A percentile compares a stretch with the other conserved stretches of the same genome.
Conservation (phyloP, 2,113 vertebrate species). For the Myiopsitta monachus region DNA sequence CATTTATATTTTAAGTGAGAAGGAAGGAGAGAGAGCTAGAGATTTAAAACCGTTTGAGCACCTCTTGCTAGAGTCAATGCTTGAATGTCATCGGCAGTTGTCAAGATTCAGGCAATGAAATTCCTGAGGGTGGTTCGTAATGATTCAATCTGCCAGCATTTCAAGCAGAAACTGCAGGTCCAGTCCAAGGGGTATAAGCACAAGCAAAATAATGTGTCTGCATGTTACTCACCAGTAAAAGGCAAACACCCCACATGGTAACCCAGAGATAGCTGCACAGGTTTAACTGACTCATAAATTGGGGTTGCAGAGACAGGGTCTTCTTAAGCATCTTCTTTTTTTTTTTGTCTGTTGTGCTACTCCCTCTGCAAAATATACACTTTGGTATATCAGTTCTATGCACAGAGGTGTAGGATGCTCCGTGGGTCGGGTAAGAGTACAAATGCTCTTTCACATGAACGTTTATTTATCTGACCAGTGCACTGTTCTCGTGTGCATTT, state of each 20-base stretch:
- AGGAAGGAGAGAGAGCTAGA: not conserved
- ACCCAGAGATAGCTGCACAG: not conserved
- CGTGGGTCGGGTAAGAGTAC: not conserved
- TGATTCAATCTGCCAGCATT: constrained; percentile 36
- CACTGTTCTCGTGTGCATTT: not conserved
- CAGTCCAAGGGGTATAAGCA: not conserved
- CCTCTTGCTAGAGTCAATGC: not conserved
- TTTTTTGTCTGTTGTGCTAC: not conserved
- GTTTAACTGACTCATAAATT: not conserved
- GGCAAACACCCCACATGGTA: not conserved
- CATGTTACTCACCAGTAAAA: not conserved
- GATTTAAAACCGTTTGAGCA: constrained; percentile 21
- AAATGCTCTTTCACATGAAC: not conserved
- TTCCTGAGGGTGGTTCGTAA: constrained; percentile 9
- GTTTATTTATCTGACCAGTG: not conserved
- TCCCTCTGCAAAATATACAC: not conserved
- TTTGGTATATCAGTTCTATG: not conserved
- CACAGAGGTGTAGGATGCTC: not conserved
- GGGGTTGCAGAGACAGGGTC: not conserved
- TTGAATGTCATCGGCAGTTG: not conserved
- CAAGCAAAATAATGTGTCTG: not conserved
- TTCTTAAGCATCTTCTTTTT: not conserved
- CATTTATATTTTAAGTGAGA: constrained; percentile 32
- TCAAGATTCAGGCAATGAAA: not conserved
- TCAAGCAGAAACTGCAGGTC: not conserved